Conservation (phyloP, 2,888 invertebrate species). For the Kuschelorhynchus macadamiae region DNA sequence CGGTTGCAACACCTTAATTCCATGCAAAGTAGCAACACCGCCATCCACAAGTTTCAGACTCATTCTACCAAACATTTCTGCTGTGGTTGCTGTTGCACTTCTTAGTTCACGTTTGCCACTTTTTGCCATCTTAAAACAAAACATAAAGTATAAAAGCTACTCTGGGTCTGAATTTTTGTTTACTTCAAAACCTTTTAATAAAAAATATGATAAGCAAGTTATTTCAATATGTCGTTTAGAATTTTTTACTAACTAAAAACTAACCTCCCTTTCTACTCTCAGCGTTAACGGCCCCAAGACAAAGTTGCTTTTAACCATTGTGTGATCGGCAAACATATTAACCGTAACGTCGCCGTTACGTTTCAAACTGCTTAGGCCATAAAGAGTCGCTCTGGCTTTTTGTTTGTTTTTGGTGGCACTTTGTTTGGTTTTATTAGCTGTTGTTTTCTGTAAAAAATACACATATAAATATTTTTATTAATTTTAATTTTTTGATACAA, state of each 20-base stretch:
- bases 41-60: slow-evolving; percentile 84
- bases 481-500: slow-evolving; percentile 61
- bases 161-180: no score
- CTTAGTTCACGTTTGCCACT: slow-evolving; percentile 86
- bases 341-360: slow-evolving; percentile 86
- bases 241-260: slow-evolving; percentile 28
- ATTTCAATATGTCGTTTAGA: no score
- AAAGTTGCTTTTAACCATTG: slow-evolving; percentile 87
- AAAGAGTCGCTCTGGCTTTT: slow-evolving; percentile 83
- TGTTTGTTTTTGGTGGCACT: slow-evolving; percentile 70
- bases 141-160: no score
- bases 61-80: slow-evolving; percentile 87
- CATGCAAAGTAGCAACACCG: slow-evolving; percentile 86
- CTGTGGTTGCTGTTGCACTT: slow-evolving; percentile 89
- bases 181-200: no score
- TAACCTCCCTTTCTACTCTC: slow-evolving; percentile 83
- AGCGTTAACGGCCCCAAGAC: slow-evolving; percentile 84
- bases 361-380: slow-evolving; percentile 83
- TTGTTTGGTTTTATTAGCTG: slow-evolving; percentile 64
- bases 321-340: slow-evolving; percentile 83
- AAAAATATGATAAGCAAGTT: no score
- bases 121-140: slow-evolving; percentile 75
- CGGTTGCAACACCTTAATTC: slow-evolving; percentile 88
- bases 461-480: neutral
- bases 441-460: slow-evolving; percentile 30